Base-by-base conservation (phyloP, 1,140 invertebrate genomes). In the Meloidogyne hapla region DNA sequence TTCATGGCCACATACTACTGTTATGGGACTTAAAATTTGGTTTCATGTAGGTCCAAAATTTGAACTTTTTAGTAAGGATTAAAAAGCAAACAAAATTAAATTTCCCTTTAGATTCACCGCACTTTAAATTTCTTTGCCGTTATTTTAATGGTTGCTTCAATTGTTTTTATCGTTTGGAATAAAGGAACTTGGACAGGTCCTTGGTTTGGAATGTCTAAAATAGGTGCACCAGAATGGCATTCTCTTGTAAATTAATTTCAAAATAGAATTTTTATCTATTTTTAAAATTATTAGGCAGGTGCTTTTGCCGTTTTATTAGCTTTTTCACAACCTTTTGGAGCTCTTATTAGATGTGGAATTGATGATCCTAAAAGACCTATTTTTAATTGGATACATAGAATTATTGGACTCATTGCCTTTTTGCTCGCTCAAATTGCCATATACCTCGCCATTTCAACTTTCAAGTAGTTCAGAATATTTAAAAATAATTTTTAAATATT, bases 121-220 rank as follows among this genome's bases (percentile, higher is more conserved):
- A 79, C 64, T 21, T 62, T 80, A 15, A 80, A 80, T 66, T 61
- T 82, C 38, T 13, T 79, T 69, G 69, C 75, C 6, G 80, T 80
- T 28, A 65, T 82, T 13, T 25, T 81, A 18, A 69, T 82, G 63
- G 18, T 82, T n/a, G 18, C 25, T 6, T 40, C 75, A 10, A 42
- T 48, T 21, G 18, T 83, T 48, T 28, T 77, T 9, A 72, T 80
- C 18, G 61, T 73, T 21, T 25, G 80, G 38, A 48, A 15, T 33
- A 71, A 79, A n/a, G 76, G 68, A n/a, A 40, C 65, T 26, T 80
- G 79, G 79, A 83, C 80, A 38, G 80, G 79, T 33, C 79, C 77
- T 15, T 79, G 77, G 76, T 61, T 78, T 45, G 76, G 62, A 13
- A 38, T 23, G 13, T 9, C 56, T 26, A 26, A 33, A 28, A 13